Conservation (phyloP, 2,888 invertebrate species). For the Carpatolechia fugitivella region DNA sequence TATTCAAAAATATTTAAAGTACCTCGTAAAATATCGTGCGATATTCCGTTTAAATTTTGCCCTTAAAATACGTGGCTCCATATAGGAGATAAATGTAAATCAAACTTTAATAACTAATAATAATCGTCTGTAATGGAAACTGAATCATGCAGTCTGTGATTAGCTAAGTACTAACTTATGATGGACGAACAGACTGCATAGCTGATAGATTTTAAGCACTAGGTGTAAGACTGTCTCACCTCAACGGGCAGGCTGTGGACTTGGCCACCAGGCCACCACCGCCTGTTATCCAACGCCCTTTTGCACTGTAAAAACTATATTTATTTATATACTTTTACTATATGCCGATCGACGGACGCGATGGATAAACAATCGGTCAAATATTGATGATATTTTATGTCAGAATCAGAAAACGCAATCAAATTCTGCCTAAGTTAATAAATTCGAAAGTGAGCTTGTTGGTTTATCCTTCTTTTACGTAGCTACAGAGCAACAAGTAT, state of each 20-base stretch:
- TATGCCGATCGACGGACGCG: too few species aligned
- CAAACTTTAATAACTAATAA: neutral
- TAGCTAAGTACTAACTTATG: slow-evolving; percentile 33
- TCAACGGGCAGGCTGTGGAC: neutral
- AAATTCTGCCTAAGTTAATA: too few species aligned
- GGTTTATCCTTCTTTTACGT: too few species aligned
- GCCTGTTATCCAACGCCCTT: neutral
- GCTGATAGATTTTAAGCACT: slow-evolving; percentile 26
- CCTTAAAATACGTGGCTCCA: neutral
- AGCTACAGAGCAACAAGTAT: too few species aligned
- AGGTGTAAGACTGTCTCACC: neutral
- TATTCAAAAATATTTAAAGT: too few species aligned
- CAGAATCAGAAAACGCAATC: too few species aligned
- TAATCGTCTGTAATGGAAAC: slow-evolving; percentile 17
- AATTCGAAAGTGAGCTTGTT: too few species aligned
- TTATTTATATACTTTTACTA: too few species aligned
- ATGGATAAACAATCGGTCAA: too few species aligned
- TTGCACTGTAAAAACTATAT: neutral
- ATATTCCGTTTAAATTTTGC: neutral
- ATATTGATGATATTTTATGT: too few species aligned
- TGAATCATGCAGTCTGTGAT: slow-evolving; percentile 34
- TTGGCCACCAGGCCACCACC: neutral
- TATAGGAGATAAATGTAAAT: neutral
- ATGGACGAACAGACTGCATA: slow-evolving; percentile 38
- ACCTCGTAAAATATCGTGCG: too few species aligned